These are phyloP conservation scores for Trachelus tabidus DNA, from an alignment of 2,888 invertebrate genomes.

Conservation along the genomic window DNA sequence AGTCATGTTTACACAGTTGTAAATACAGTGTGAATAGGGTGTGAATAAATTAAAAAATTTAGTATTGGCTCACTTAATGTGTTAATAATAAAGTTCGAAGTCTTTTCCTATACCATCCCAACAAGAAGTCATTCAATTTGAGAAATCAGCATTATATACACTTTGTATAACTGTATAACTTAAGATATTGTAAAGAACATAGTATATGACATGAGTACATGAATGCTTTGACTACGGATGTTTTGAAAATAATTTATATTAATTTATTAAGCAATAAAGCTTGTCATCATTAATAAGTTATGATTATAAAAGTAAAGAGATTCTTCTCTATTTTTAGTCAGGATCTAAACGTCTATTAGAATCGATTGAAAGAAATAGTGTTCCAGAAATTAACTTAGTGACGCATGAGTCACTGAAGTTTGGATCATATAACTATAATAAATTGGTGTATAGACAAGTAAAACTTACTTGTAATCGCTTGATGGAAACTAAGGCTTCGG, in stretches of 20 bases:
- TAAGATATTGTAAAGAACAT: too few species aligned
- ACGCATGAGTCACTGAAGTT: conserved; percentile 14
- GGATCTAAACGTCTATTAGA: not conserved
- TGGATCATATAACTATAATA: conserved; percentile 66
- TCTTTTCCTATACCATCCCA: too few species aligned
- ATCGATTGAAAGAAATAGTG: not conserved
- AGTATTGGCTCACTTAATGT: not conserved
- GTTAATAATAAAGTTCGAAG: not conserved
- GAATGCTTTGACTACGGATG: too few species aligned
- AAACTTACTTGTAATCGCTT: conserved; percentile 71
- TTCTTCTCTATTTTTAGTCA: not conserved
- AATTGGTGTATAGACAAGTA: conserved; percentile 36
- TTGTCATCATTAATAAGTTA: not conserved
- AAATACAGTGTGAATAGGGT: not conserved
- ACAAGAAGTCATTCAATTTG: too few species aligned
- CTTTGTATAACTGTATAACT: not conserved
- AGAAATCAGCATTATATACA: not conserved
- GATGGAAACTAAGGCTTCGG: conserved; percentile 75
- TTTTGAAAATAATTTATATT: not conserved
- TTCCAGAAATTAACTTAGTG: not conserved
- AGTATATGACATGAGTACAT: too few species aligned
- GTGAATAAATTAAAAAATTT: too few species aligned
- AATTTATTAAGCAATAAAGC: not conserved
- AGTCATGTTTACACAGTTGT: not conserved
- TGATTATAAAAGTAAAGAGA: not conserved